Evolutionary conservation across 2,113 vertebrate species (phyloP).

Genomic region (Morone saxatilis): DNA sequence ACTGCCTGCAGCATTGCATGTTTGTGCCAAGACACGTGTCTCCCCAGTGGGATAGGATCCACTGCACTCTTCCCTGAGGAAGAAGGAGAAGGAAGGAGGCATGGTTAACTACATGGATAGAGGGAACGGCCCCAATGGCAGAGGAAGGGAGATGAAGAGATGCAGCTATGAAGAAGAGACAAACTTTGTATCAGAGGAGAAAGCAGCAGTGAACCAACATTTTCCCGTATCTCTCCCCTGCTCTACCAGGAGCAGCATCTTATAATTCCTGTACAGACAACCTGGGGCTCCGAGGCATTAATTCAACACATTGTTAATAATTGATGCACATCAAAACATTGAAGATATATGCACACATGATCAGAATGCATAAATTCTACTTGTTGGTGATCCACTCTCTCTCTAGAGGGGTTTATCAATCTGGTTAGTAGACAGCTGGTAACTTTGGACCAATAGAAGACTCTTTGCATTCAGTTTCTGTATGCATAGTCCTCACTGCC

Average conservation of each 20-base stretch:
- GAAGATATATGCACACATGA: conserved; percentile 69
- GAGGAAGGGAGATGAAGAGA: conserved; percentile 52
- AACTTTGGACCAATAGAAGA: conserved; percentile 53
- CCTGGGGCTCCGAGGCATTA: conserved; percentile 52
- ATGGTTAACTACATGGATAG: conserved; percentile 53
- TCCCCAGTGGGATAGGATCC: conserved; percentile 68
- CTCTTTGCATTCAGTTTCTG: conserved; percentile 12
- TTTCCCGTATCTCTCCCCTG: conserved; percentile 33
- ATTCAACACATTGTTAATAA: conserved; percentile 77
- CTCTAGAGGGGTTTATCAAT: conserved; percentile 29
- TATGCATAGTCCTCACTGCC: too few species aligned
- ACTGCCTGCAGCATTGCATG: conserved; percentile 78
- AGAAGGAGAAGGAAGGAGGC: conserved; percentile 47
- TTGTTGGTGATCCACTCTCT: conserved; percentile 31
- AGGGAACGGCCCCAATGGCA: conserved; percentile 59
- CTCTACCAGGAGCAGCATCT: conserved; percentile 34
- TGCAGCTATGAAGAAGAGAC: conserved; percentile 54
- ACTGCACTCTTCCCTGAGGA: conserved; percentile 58
- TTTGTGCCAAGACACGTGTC: conserved; percentile 75
- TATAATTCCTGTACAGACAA: conserved; percentile 41
- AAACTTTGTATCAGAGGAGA: conserved; percentile 47
- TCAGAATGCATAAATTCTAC: conserved; percentile 67
- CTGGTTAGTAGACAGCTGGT: conserved; percentile 24
- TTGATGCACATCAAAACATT: conserved; percentile 79
- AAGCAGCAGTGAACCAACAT: conserved; percentile 57